Evolutionary conservation across 1,140 invertebrate species (phyloP), one percentile per base, ranked within the genome.

Genomic region (Zaprionus davidi): DNA sequence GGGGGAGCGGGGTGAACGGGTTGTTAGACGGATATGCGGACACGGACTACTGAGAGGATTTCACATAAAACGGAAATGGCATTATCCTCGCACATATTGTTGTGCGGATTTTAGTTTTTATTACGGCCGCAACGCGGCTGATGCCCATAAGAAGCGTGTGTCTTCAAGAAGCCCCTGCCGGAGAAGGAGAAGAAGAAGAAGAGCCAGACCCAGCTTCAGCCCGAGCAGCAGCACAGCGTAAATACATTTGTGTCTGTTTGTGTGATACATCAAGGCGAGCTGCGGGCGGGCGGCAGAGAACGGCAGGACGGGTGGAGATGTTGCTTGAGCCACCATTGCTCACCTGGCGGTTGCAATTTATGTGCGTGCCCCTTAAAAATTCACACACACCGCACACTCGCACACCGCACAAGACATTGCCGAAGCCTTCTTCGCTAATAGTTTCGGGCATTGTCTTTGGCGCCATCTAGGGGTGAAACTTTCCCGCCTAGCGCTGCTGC

Each of bases 21-120:
- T 46, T 36, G 65, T 36, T 67, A 83, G 72, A 81, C 66, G 49
- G 79, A 75, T 57, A 87, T 83, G 78, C 78, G 46, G 46, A 68
- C 77, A 66, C 46, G 46, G 63, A 59, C 49, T 66, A 76, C 81
- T 78, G 81, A 90, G 86, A 90, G 85, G 85, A 90, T 90, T 90
- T 90, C 85, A 80, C 85, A 90, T 90, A 90, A 90, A 90, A 90
- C 85, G 85, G 85, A 90, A 90, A 90, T 90, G 85, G 85, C 86
- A 90, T 90, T 90, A 90, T 90, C 85, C 85, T 85, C 82, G 85
- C 85, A 90, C 85, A 90, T 90, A 90, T 90, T 90, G 85, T 90
- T 90, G 86, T 90, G 85, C 79, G 85, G 85, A 90, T 90, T 90
- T 90, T 90, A 90, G 85, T 90, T 90, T 90, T 90, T 90, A 90